Evolutionary conservation across 2,113 vertebrate species (phyloP), one percentile per base, ranked within the genome.

Genomic region (Ammospiza nelsoni): DNA sequence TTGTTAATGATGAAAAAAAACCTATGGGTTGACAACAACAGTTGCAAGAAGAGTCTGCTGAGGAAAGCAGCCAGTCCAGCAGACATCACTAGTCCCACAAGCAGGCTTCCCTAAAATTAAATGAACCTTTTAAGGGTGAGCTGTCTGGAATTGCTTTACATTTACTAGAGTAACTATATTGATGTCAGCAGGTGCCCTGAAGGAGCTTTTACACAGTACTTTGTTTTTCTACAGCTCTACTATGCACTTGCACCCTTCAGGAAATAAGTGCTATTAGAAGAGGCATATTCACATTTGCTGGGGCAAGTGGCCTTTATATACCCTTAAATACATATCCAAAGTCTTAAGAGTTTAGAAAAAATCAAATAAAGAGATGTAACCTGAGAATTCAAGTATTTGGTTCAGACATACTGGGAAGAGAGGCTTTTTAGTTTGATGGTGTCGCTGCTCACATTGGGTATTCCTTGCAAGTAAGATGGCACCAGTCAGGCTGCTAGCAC

Each of bases 51-150:
- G 23, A 89, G 24, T 67, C 39, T 48, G 24, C 24, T 48, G 68
- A 55, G 54, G 46, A 84, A 69, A 23, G 29, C 21, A 61, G 16
- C 10, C 0, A 0, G 15, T 55, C 80, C n/a, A 59, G 28, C 37
- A 66, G 59, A 44, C 4, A 0, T 75, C 35, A 21, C 15, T 39
- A 28, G 37, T 73, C n/a, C 46, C 33, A 24, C 49, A 7, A 69
- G 22, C 46, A 63, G n/a, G 6, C 29, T 71, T 82, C 35, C 44
- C 74, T 82, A 72, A 87, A 93, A 79, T 18, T 35, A 28, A 10
- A 27, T 44, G 1, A 66, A 12, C 44, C 37, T 83, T 79, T 90
- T 57, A 72, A 72, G 49, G 23, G 2, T 80, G 55, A 66, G 17
- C 51, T 71, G 6, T 74, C 59, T 83, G 51, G 31, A 84, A 71